These are phyloP conservation scores for Vulpes vulpes DNA, from an alignment of 2,113 vertebrate genomes.

Conservation along the genomic window DNA sequence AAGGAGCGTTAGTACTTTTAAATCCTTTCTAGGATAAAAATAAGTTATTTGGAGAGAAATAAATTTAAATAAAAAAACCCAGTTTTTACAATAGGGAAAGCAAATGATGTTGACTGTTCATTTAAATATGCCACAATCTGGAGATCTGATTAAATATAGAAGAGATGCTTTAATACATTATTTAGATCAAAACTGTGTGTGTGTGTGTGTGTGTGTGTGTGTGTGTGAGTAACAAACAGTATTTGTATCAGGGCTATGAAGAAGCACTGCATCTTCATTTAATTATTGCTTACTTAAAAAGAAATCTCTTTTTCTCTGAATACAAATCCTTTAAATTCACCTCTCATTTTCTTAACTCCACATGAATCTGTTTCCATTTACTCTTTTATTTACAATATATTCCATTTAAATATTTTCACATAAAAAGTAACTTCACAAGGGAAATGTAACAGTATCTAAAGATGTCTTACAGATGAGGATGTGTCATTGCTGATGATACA, in stretches of 20 bases:
- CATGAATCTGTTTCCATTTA: not conserved
- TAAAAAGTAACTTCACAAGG: not conserved
- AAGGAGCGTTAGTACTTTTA: not conserved
- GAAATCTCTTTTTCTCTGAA: not conserved
- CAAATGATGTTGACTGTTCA: not conserved
- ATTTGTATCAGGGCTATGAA: not conserved
- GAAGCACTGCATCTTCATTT: not conserved
- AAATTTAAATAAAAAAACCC: not conserved
- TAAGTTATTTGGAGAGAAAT: not conserved
- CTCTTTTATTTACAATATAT: not conserved
- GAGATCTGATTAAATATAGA: conserved; percentile 18
- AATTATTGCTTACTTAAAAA: not conserved
- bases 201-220: not conserved
- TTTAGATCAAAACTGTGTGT: not conserved
- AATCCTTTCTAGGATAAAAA: not conserved
- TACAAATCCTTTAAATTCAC: not conserved
- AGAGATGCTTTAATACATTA: not conserved
- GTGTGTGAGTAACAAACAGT: not conserved
- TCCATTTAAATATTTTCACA: not conserved
- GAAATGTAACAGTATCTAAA: not conserved
- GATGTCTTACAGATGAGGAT: not conserved
- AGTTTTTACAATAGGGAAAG: not conserved
- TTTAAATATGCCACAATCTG: not conserved
- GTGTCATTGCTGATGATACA: not conserved
- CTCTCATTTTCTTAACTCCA: not conserved